phyloP scores from a whole-genome alignment of 2,888 invertebrate genomes.

The Trichopria drosophilae region DNA sequence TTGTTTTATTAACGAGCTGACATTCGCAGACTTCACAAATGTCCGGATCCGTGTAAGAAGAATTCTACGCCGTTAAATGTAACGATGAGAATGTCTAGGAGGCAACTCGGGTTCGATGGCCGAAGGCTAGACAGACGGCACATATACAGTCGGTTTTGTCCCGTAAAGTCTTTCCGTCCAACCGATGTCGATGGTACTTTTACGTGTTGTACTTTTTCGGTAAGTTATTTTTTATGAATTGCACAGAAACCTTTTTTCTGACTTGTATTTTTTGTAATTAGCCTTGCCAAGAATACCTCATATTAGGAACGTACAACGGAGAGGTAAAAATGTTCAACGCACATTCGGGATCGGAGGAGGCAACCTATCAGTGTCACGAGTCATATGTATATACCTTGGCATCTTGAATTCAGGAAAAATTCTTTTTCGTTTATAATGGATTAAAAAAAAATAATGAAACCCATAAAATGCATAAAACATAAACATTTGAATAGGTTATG shows the following conservation, averaged over 20 bases:
- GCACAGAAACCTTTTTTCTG: slow-evolving; percentile 1
- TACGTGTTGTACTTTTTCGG: slow-evolving; percentile 71
- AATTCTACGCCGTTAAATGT: slow-evolving; percentile 73
- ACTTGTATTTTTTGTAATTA: slow-evolving; percentile 50
- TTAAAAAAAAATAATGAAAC: too few species aligned
- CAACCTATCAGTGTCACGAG: slow-evolving; percentile 79
- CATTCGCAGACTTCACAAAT: slow-evolving; percentile 83
- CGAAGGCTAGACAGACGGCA: slow-evolving; percentile 76
- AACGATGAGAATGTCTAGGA: slow-evolving; percentile 59
- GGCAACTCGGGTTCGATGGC: slow-evolving; percentile 61
- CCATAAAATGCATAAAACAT: too few species aligned
- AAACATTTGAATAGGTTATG: too few species aligned
- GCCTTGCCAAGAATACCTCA: slow-evolving; percentile 67
- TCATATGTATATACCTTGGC: slow-evolving; percentile 86
- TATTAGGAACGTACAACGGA: slow-evolving; percentile 88
- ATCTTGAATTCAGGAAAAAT: too few species aligned
- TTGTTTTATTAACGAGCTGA: slow-evolving; percentile 1
- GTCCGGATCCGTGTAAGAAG: slow-evolving; percentile 82
- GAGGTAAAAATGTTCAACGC: slow-evolving; percentile 88
- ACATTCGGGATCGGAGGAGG: slow-evolving; percentile 80
- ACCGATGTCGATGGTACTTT: slow-evolving; percentile 75
- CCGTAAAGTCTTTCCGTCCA: slow-evolving; percentile 72
- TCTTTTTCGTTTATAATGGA: too few species aligned
- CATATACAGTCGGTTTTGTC: slow-evolving; percentile 81
- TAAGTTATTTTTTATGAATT: slow-evolving; percentile 36